phyloP scores from a whole-genome alignment of 92 coral and sea anemone genomes.

The Metridium senile region DNA sequence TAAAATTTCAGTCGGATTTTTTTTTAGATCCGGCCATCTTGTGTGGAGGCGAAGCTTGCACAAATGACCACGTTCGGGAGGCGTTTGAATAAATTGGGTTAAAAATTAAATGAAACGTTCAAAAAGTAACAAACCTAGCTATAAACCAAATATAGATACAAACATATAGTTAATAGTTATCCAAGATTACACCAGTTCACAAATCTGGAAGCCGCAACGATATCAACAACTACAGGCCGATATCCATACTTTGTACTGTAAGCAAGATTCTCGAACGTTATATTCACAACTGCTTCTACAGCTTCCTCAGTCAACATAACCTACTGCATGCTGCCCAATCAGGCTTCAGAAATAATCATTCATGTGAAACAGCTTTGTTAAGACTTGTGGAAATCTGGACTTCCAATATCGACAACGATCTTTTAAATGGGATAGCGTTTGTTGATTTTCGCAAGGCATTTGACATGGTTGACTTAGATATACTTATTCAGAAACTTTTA shows the following conservation, averaged over 20 bases:
- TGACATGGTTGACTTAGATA: slow-evolving; percentile 20
- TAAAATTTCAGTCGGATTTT: no score
- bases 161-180: no score
- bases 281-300: background rate
- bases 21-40: no score
- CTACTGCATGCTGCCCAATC: slow-evolving; percentile 19
- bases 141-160: no score
- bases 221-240: slow-evolving; percentile 33
- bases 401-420: slow-evolving; percentile 32
- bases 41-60: no score
- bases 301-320: background rate
- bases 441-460: slow-evolving; percentile 32
- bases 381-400: slow-evolving; percentile 16
- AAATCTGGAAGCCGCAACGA: slow-evolving; percentile 25
- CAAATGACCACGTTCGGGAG: no score
- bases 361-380: slow-evolving; percentile 5
- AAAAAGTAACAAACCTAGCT: no score
- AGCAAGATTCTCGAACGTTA: slow-evolving; percentile 9
- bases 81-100: no score
- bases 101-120: no score
- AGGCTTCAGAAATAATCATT: slow-evolving; percentile 8
- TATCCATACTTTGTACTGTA: slow-evolving; percentile 22
- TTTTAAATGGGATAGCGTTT: slow-evolving; percentile 10
- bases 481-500: slow-evolving; percentile 24
- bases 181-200: slow-evolving; percentile 25